Percentiles rank a stretch among this genome's conserved stretches.
These are phyloP conservation scores for Megaustenia siamemsis DNA, from an alignment of 2,888 invertebrate species.

Conservation along the genomic window DNA sequence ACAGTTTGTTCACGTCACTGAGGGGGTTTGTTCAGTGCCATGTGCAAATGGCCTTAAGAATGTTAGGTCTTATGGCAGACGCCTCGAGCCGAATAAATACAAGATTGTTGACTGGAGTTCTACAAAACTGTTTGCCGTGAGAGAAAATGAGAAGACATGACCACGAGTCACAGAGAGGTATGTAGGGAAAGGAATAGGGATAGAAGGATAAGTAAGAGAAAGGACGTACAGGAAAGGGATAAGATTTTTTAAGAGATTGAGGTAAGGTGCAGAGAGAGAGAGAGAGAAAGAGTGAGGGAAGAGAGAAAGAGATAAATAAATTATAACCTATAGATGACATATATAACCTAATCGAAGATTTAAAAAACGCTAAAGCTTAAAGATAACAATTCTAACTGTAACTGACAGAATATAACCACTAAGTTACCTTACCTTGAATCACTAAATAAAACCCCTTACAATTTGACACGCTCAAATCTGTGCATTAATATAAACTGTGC, in stretches of 20 bases:
- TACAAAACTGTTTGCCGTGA: not conserved
- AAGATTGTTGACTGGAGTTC: constrained; percentile 10
- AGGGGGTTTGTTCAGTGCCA: constrained; percentile 19
- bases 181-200: not conserved
- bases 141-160: not conserved
- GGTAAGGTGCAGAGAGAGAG: too few species aligned
- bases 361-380: too few species aligned
- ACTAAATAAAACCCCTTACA: too few species aligned
- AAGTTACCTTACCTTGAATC: too few species aligned
- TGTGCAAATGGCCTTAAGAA: constrained; percentile 40
- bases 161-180: not conserved
- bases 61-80: constrained; percentile 30
- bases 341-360: too few species aligned
- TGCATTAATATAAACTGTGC: too few species aligned
- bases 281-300: not conserved
- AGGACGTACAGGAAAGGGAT: not conserved
- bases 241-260: too few species aligned
- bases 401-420: too few species aligned
- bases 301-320: not conserved
- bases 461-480: too few species aligned
- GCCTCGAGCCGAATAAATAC: constrained; percentile 1
- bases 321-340: too few species aligned
- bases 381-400: too few species aligned
- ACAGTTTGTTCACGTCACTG: constrained; percentile 48
- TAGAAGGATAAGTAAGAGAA: not conserved